Base-by-base conservation (phyloP, 2,888 invertebrate genomes). In the Marasmarcha lunaedactyla region DNA sequence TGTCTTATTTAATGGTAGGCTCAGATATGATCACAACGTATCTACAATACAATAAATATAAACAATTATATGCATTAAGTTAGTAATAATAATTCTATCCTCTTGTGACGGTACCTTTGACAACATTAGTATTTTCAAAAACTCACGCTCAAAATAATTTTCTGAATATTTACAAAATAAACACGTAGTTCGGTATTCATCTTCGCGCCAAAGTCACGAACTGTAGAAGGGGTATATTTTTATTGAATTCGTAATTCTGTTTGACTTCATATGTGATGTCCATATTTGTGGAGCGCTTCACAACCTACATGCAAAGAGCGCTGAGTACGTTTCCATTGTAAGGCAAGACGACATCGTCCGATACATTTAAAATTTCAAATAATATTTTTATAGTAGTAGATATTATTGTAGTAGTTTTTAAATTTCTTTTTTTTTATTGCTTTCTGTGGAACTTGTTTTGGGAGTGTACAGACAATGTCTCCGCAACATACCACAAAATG, bases 191-290 rank as follows among this genome's bases (percentile, higher is more conserved):
- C 3, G n/a, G 9, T 10, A 30, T 30, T 30, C 30, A 11, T 30
- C 11, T 11, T 9, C 9, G n/a, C 9, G n/a, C n/a, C 11, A 30
- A 3, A 6, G 34, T 76, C 78, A 79, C 79, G 77, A 69, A 67
- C 68, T 50, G 46, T 51, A 59, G 73, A 77, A 77, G 71, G 78
- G 77, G 76, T 79, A 78, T 74, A 79, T 81, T 81, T 81, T 81
- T 81, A 81, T 81, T 77, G 79, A 81, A 81, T 79, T 81, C 74
- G 77, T 81, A 81, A 81, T 81, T 81, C 55, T 81, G 71, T 81
- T 81, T 81, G 81, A 81, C 77, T 81, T 79, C 78, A 81, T 81
- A 81, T 77, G 79, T 79, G 79, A 68, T 77, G 81, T 76, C 79
- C 81, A 79, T 69, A 69, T 69, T 69, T 69, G 64, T 63, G 60